Evolutionary conservation across 2,888 invertebrate species (phyloP).

Genomic region (Itoplectis maculator): DNA sequence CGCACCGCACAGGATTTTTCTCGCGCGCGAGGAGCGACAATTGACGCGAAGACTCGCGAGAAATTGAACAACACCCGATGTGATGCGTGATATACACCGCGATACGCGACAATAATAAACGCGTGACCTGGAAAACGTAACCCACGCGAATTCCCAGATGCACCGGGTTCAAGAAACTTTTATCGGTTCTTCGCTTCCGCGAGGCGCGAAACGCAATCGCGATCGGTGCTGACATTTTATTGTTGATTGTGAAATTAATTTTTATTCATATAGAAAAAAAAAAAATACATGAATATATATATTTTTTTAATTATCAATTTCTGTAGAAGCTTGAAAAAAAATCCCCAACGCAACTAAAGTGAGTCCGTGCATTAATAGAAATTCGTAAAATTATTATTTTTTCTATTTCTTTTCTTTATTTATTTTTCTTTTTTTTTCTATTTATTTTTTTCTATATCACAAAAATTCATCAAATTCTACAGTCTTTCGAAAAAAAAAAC

Average conservation of each 20-base stretch:
- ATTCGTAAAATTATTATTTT: too few species aligned
- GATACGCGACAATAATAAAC: conserved; percentile 25
- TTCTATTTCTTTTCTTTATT: too few species aligned
- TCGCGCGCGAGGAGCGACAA: conserved; percentile 33
- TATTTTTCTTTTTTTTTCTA: too few species aligned
- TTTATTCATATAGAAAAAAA: too few species aligned
- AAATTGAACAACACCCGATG: background rate
- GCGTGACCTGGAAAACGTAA: background rate
- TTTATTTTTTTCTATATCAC: background rate
- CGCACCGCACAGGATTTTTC: conserved; percentile 16
- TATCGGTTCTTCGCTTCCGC: background rate
- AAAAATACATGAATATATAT: background rate
- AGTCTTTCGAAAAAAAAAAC: background rate
- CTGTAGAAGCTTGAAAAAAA: background rate
- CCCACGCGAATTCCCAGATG: background rate
- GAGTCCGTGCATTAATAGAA: too few species aligned
- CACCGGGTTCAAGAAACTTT: conserved; percentile 9
- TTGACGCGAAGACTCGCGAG: conserved; percentile 6
- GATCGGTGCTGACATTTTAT: too few species aligned
- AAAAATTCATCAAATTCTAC: background rate
- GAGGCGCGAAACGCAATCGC: too few species aligned
- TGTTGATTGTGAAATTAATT: too few species aligned
- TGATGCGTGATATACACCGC: conserved; percentile 9
- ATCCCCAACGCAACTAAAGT: background rate
- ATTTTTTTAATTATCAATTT: background rate